These are phyloP conservation scores for Danaus chrysippus DNA, from an alignment of 2,888 invertebrate species.

Conservation along the genomic window DNA sequence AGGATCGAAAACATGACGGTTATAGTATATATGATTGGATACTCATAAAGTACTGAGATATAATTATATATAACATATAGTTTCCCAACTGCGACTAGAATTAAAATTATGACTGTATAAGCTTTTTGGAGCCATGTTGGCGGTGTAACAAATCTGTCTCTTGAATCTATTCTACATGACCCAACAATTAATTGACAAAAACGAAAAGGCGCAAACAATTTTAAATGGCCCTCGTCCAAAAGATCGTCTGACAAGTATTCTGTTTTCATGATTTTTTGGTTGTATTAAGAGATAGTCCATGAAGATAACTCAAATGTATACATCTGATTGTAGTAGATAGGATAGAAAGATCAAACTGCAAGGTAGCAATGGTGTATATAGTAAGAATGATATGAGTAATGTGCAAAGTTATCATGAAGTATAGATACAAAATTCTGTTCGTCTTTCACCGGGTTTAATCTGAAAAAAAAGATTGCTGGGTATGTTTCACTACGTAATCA, in stretches of 20 bases:
- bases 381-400: too few relatives aligned
- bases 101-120: slow-evolving; percentile 39
- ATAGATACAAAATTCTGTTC: too few relatives aligned
- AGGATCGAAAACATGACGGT: slow-evolving; percentile 18
- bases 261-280: slow-evolving; percentile 19
- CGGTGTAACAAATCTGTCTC: slow-evolving; percentile 44
- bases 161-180: slow-evolving; percentile 47
- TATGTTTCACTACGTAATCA: too few relatives aligned
- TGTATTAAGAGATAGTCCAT: background rate
- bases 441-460: too few relatives aligned
- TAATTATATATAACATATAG: slow-evolving; percentile 18
- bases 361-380: too few relatives aligned
- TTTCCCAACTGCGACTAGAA: slow-evolving; percentile 20
- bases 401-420: too few relatives aligned
- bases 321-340: too few relatives aligned
- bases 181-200: slow-evolving; percentile 45
- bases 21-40: slow-evolving; percentile 23
- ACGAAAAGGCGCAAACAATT: slow-evolving; percentile 40
- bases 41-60: slow-evolving; percentile 12
- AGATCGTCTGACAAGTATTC: slow-evolving; percentile 55
- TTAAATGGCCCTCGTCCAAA: slow-evolving; percentile 46
- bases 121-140: slow-evolving; percentile 49
- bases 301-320: background rate
- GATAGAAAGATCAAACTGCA: too few relatives aligned
- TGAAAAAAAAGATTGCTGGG: too few relatives aligned